These are phyloP conservation scores for Chironomus striatipennis DNA, from an alignment of 1,140 invertebrate genomes.

Conservation along the genomic window DNA sequence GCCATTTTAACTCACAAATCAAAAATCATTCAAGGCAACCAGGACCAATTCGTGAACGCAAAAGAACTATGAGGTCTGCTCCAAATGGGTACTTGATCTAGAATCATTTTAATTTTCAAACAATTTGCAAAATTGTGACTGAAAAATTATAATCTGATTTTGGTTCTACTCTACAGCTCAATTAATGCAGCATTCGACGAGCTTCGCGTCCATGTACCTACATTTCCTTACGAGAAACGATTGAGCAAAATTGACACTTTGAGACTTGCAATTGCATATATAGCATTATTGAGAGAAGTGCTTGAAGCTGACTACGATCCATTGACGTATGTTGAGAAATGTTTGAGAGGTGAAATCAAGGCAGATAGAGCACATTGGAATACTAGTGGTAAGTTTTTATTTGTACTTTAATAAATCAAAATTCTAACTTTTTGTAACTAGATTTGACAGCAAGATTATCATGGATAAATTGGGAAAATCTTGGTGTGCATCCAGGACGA, in stretches of 20 bases:
- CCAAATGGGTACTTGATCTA: slow-evolving; percentile 53
- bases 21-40: slow-evolving; percentile 81
- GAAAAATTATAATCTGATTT: not conserved
- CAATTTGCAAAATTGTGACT: not conserved
- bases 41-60: slow-evolving; percentile 79
- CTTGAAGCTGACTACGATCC: slow-evolving; percentile 83
- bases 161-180: slow-evolving; percentile 63
- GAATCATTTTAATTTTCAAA: not conserved
- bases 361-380: slow-evolving; percentile 87
- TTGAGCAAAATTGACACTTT: slow-evolving; percentile 96
- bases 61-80: slow-evolving; percentile 92
- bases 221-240: slow-evolving; percentile 96
- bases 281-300: slow-evolving; percentile 84
- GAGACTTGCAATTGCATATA: slow-evolving; percentile 93
- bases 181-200: slow-evolving; percentile 99
- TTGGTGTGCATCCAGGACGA: slow-evolving; percentile 84
- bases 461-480: slow-evolving; percentile 99
- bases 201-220: slow-evolving; percentile 88
- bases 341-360: slow-evolving; percentile 78
- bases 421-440: slow-evolving; percentile 43
- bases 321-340: slow-evolving; percentile 86
- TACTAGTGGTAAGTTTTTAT: slow-evolving; percentile 70
- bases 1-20: slow-evolving; percentile 60
- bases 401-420: slow-evolving; percentile 22
- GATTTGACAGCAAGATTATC: slow-evolving; percentile 93